Evolutionary conservation across 2,888 invertebrate species (phyloP), one percentile per base, ranked within the genome.

Genomic region (Eilema sororculum): DNA sequence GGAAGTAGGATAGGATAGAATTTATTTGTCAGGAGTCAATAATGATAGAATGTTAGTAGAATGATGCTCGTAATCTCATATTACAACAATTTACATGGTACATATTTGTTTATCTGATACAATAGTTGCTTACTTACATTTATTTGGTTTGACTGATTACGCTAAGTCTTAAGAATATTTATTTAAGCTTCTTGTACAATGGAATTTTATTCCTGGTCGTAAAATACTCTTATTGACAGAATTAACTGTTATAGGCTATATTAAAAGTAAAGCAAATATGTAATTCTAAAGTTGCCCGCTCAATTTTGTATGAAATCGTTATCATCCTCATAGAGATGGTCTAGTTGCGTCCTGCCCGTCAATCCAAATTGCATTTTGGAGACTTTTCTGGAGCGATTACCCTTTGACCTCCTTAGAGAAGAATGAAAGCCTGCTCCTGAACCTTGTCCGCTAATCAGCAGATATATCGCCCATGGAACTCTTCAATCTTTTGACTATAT

Each of bases 101-200:
- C 52, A 65, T 52, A 65, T 30, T 65, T 65, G 52, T 28, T 12
- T 22, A 30, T 22, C 22, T 30, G 52, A 37, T 30, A 64, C 6
- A n/a, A 22, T 64, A 20, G 46, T 64, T 28, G 20, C 25, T 64
- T 8, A 52, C 46, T 64, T 28, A 52, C 0, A 3, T 12, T 52
- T 64, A 52, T 64, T 65, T 56, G 33, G 1, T 25, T 65, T 56
- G 52, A 24, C 4, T 57, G 22, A 56, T 30, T 8, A 30, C 25
- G 30, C 10, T 56, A 33, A 56, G 12, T 65, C 65, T 16, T 16
- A 30, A 9, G 56, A 22, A 22, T 33, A 60, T 60, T 60, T 60
- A 33, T 30, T 65, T 57, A 12, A 24, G 65, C 65, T 65, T 30
- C 65, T 65, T 28, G 56, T 57, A 33, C 5, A 65, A n/a, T 20